Conservation (phyloP, 2,797 vertebrate species). For the Luscinia megarhynchos region DNA sequence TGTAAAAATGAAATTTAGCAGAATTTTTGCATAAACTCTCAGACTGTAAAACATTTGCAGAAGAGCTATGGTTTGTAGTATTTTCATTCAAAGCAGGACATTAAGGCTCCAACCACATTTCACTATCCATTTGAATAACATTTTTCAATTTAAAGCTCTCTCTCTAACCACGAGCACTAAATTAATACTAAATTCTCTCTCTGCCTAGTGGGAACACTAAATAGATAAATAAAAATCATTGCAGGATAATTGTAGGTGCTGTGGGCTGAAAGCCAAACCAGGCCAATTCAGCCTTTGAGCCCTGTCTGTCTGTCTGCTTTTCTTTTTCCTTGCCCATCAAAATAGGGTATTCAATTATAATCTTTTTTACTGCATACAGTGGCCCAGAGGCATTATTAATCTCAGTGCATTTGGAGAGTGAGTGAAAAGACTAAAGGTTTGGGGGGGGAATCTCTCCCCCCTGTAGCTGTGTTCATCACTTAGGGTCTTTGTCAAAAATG, state of each 20-base stretch:
- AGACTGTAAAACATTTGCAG: conserved; percentile 24
- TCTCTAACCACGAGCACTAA: conserved; percentile 69
- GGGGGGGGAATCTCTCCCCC: conserved; percentile 30
- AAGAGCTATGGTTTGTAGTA: conserved; percentile 34
- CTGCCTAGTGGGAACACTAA: conserved; percentile 70
- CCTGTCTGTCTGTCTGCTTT: conserved; percentile 63
- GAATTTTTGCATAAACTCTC: conserved; percentile 43
- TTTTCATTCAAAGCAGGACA: conserved; percentile 54
- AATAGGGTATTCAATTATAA: conserved; percentile 79
- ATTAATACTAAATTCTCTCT: conserved; percentile 69
- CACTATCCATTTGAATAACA: conserved; percentile 75
- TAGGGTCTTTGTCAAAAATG: conserved; percentile 72
- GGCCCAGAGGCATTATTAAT: conserved; percentile 76
- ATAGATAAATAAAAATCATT: conserved; percentile 78
- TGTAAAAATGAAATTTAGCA: not conserved
- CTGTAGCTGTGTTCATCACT: conserved; percentile 73
- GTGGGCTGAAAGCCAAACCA: conserved; percentile 71
- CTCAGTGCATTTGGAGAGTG: conserved; percentile 72
- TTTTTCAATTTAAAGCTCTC: conserved; percentile 70
- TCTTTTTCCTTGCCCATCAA: conserved; percentile 64
- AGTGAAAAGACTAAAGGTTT: conserved; percentile 71
- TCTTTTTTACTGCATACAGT: conserved; percentile 75
- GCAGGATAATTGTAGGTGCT: conserved; percentile 75
- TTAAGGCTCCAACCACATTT: conserved; percentile 62
- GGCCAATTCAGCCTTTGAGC: conserved; percentile 66